Evolutionary conservation across 2,888 invertebrate species (phyloP).

Genomic region (Biston stratarius): DNA sequence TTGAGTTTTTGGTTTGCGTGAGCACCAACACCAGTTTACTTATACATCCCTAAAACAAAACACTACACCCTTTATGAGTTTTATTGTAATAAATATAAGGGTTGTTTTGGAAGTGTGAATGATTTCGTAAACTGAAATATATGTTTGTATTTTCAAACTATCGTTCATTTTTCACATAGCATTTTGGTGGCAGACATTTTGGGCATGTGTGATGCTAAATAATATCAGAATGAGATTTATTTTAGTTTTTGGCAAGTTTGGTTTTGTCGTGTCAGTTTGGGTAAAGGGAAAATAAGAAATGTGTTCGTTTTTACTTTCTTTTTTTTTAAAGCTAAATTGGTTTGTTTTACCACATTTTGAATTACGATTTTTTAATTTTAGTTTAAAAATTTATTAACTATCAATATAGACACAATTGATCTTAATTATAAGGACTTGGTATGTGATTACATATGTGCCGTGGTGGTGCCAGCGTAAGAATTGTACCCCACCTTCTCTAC

Average conservation of each 20-base stretch:
- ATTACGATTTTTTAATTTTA: too few relatives aligned
- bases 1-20: conserved; percentile 57
- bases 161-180: conserved; percentile 66
- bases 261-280: conserved; percentile 29
- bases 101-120: not conserved
- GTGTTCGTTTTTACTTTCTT: not conserved
- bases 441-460: too few relatives aligned
- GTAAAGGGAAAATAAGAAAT: not conserved
- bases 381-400: too few relatives aligned
- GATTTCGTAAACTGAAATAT: conserved; percentile 11
- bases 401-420: too few relatives aligned
- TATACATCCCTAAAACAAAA: not conserved
- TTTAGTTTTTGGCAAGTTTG: conserved; percentile 35
- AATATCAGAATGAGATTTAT: conserved; percentile 47
- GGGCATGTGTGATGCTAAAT: conserved; percentile 54
- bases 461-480: too few relatives aligned
- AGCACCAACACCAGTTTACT: conserved; percentile 49
- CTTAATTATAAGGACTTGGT: too few relatives aligned
- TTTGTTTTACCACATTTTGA: too few relatives aligned
- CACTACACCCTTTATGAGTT: conserved; percentile 4
- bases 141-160: conserved; percentile 49
- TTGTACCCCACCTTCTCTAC: too few relatives aligned
- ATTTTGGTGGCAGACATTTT: conserved; percentile 58
- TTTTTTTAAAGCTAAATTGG: not conserved
- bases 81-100: not conserved